Conservation (phyloP, 2,888 invertebrate species). For the Nomada goodeniana region DNA sequence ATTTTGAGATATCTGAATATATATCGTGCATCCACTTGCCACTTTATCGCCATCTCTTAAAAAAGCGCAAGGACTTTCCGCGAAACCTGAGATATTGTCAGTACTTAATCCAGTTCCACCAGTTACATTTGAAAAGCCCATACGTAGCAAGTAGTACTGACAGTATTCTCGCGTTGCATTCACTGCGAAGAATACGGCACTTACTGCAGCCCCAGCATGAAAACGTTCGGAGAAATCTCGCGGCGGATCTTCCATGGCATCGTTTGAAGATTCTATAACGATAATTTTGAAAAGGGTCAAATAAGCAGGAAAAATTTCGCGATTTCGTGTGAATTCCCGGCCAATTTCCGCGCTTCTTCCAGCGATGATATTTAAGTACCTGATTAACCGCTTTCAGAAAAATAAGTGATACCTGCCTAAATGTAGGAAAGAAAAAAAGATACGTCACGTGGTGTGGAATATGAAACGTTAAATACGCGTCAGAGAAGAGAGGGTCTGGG, state of each 20-base stretch:
- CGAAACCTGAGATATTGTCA: background rate
- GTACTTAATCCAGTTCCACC: no score
- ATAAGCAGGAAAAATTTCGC: slow-evolving; percentile 7
- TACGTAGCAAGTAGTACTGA: no score
- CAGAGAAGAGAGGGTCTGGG: background rate
- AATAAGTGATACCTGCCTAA: background rate
- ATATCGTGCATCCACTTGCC: no score
- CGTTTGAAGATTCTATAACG: background rate
- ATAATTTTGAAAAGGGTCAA: slow-evolving; percentile 11
- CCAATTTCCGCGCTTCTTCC: slow-evolving; percentile 3
- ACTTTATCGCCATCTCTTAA: no score
- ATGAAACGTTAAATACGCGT: slow-evolving; percentile 27
- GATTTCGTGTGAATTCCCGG: background rate
- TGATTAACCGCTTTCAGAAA: slow-evolving; percentile 23
- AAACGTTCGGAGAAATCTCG: background rate
- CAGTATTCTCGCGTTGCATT: no score
- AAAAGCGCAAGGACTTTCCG: background rate
- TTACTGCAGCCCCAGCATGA: background rate
- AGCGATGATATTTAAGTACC: background rate
- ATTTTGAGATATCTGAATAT: no score
- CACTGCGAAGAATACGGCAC: background rate
- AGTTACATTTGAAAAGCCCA: no score
- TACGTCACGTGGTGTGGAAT: slow-evolving; percentile 13
- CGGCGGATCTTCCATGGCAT: background rate
- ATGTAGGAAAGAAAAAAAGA: background rate